Evolutionary conservation across 2,797 vertebrate genomes (phyloP).

Genomic region (Hippopotamyrus pictus): DNA sequence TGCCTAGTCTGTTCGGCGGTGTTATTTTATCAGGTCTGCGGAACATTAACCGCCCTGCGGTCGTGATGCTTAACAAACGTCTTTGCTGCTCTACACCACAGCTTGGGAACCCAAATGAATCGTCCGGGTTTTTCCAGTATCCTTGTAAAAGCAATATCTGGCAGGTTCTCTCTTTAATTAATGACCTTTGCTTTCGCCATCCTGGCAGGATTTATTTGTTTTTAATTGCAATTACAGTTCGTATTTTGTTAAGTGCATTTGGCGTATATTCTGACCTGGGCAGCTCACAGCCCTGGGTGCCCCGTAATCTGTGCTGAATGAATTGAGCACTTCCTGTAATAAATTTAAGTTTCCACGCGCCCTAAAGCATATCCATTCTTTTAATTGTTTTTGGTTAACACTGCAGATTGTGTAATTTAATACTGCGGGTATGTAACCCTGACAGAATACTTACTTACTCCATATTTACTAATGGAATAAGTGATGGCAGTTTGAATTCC

Average conservation of each 20-base stretch:
- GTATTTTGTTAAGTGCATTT: conserved; percentile 43
- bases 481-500: not conserved
- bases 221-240: conserved; percentile 51
- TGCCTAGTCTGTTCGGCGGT: conserved; percentile 25
- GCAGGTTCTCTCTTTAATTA: conserved; percentile 38
- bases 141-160: conserved; percentile 32
- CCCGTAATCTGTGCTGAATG: conserved; percentile 36
- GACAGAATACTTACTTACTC: not conserved
- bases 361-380: conserved; percentile 36
- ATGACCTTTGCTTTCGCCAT: conserved; percentile 40
- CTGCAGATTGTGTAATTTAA: conserved; percentile 10
- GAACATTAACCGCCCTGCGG: conserved; percentile 2
- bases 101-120: conserved; percentile 31
- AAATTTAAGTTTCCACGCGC: conserved; percentile 44
- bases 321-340: conserved; percentile 45
- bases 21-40: conserved; percentile 28
- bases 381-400: conserved; percentile 39
- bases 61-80: conserved; percentile 44
- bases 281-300: conserved; percentile 41
- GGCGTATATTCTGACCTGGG: conserved; percentile 45
- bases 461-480: not conserved
- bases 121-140: conserved; percentile 34
- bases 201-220: conserved; percentile 49
- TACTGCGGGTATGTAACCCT: not conserved
- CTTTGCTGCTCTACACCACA: conserved; percentile 21